Base-by-base conservation (phyloP, 23 tunicate species). In the Trididemnum nubilum region DNA sequence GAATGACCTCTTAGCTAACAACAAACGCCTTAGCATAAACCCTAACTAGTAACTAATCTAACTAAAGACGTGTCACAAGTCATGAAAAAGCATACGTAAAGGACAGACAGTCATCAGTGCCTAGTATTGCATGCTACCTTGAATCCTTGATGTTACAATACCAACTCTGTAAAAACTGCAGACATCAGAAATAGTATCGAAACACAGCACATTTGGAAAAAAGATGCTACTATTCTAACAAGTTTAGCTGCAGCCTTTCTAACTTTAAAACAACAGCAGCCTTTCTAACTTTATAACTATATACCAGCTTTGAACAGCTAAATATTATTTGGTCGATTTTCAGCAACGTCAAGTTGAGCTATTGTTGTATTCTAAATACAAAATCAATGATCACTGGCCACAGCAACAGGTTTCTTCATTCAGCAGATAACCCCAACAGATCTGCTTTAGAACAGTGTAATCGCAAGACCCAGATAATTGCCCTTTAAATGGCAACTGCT, bases 1-100 rank as follows among this genome's bases (percentile, higher is more conserved):
- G 67, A 61, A 61, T 21, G 67, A n/a, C 27, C 67, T 61, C 4
- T 26, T 61, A 61, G 29, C 67, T 61, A 61, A 61, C 67, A 61
- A n/a, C 67, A 22, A 61, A 25, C 27, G 26, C 67, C 67, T 61
- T 26, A 61, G 67, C 29, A n/a, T 61, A 61, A 61, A 25, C 26
- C 67, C 67, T 61, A 21, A 22, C 67, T 61, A 61, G 29, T 61
- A 21, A 61, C 67, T 61, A 61, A 61, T 5, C 67, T 61, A 22
- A 61, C 67, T 61, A 61, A 61, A 21, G 26, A 61, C 29, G 67
- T 12, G 29, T 61, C 29, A n/a, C 29, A 61, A 25, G 25, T 21
- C 67, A 61, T 12, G 29, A 61, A 61, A 49, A 49, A n/a, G n/a
- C n/a, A n/a, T n/a, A n/a, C n/a, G n/a, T n/a, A n/a, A n/a, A n/a